Percentiles rank a stretch among this genome's conserved stretches.
Conservation (phyloP, 2,888 invertebrate genomes). For the Camponotus fellah region DNA sequence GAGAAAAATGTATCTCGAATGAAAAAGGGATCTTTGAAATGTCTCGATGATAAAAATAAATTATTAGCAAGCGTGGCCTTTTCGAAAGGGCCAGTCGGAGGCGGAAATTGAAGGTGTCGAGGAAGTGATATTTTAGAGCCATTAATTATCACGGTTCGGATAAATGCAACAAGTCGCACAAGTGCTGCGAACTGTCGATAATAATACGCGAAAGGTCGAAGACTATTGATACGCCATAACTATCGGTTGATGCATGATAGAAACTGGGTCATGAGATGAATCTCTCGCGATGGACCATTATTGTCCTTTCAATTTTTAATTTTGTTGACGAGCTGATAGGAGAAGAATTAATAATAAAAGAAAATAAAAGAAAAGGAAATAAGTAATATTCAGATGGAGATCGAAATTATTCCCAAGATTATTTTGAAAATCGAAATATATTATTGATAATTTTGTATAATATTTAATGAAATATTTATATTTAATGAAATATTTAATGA, state of each 20-base stretch:
- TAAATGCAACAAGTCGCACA: constrained; percentile 83
- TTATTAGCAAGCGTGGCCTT: not conserved
- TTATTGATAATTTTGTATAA: not conserved
- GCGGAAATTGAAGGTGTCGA: constrained; percentile 46
- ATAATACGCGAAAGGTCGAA: constrained; percentile 77
- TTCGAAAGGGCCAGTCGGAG: not conserved
- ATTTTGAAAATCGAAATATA: too few relatives aligned
- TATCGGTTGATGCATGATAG: constrained; percentile 53
- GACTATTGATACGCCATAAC: constrained; percentile 61
- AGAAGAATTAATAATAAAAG: not conserved
- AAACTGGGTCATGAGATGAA: constrained; percentile 74
- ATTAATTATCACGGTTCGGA: constrained; percentile 72
- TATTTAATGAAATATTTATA: not conserved
- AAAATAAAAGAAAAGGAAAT: not conserved
- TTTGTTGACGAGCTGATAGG: not conserved
- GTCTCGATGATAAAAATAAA: not conserved
- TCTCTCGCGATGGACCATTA: not conserved
- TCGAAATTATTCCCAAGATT: not conserved
- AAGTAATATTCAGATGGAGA: not conserved
- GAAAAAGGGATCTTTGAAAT: not conserved
- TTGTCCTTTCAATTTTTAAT: not conserved
- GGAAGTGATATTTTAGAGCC: constrained; percentile 57
- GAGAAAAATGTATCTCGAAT: not conserved
- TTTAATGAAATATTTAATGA: too few relatives aligned
- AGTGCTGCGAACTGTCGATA: constrained; percentile 69